Conservation (phyloP, 2,797 vertebrate species). For the Ara ararauna region DNA sequence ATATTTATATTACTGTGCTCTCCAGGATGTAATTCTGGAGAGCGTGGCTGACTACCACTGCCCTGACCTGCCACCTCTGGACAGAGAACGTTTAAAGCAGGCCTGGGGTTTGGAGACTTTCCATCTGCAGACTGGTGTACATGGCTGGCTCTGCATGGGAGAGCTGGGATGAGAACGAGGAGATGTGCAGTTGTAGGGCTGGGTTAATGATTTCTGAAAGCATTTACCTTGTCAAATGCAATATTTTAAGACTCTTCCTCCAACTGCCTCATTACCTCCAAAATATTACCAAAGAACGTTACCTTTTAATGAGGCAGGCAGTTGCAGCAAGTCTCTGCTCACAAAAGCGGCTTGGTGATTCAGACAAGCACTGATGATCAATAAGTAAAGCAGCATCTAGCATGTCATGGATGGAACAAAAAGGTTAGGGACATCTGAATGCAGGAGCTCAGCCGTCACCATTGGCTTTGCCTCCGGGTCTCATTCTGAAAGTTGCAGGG, state of each 20-base stretch:
- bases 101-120: not conserved
- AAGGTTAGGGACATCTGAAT: constrained; percentile 8
- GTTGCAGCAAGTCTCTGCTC: not conserved
- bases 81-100: not conserved
- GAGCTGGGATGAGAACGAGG: not conserved
- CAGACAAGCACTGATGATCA: constrained; percentile 11
- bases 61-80: not conserved
- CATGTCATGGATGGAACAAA: not conserved
- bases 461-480: not conserved
- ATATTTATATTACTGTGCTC: not conserved
- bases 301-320: not conserved
- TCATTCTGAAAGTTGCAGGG: constrained; percentile 11
- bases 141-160: not conserved
- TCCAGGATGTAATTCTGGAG: not conserved
- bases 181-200: not conserved
- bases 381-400: not conserved
- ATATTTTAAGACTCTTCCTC: not conserved
- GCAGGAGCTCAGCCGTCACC: not conserved
- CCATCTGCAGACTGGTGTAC: not conserved
- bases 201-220: not conserved
- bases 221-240: not conserved
- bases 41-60: not conserved
- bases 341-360: not conserved
- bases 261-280: not conserved
- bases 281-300: not conserved